Evolutionary conservation across 1,140 invertebrate species (phyloP).

Genomic region (Neodiprion pinetum): DNA sequence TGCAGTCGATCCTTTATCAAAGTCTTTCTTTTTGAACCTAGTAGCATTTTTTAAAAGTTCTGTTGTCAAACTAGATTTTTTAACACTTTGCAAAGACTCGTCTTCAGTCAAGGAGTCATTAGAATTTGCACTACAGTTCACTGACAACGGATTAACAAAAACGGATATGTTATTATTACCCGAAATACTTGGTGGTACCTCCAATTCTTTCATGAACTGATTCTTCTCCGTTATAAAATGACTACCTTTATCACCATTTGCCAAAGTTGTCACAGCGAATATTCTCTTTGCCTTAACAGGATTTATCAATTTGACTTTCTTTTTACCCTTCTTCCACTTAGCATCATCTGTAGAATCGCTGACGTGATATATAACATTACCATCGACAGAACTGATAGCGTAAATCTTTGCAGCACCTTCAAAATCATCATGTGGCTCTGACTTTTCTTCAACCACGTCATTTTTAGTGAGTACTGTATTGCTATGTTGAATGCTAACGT

Average conservation of each 20-base stretch:
- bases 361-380: constrained; percentile 87
- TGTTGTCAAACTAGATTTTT: constrained; percentile 38
- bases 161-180: constrained; percentile 62
- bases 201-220: constrained; percentile 61
- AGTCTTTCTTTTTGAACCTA: constrained; percentile 53
- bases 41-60: constrained; percentile 54
- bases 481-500: constrained; percentile 80
- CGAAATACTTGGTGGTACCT: constrained; percentile 63
- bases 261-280: constrained; percentile 61
- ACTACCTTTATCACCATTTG: constrained; percentile 54
- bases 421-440: constrained; percentile 56
- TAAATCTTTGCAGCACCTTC: constrained; percentile 74
- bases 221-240: constrained; percentile 64
- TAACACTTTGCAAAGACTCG: constrained; percentile 32
- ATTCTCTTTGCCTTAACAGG: constrained; percentile 61
- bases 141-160: constrained; percentile 65
- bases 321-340: constrained; percentile 41
- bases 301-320: constrained; percentile 50
- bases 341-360: constrained; percentile 60
- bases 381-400: constrained; percentile 86
- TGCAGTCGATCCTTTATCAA: constrained; percentile 48
- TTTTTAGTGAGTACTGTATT: constrained; percentile 61
- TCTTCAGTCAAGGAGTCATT: constrained; percentile 53
- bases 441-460: constrained; percentile 51
- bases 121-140: constrained; percentile 52